A percentile compares a stretch with the other conserved stretches of the same genome.
Conservation (phyloP, 2,797 vertebrate species). For the Gymnocypris eckloni region DNA sequence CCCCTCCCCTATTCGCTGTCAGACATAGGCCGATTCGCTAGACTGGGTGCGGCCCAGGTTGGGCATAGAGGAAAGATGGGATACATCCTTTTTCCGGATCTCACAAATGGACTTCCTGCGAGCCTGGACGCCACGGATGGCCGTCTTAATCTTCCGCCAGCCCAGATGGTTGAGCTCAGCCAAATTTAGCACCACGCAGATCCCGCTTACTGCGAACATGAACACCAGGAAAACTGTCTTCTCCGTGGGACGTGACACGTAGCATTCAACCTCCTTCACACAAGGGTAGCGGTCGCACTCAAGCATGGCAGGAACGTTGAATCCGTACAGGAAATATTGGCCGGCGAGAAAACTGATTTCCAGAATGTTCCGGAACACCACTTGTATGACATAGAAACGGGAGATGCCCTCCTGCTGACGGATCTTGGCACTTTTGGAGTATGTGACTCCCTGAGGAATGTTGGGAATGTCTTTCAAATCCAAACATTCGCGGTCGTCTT, state of each 20-base stretch:
- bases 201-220: slow-evolving; percentile 93
- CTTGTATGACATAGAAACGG: slow-evolving; percentile 90
- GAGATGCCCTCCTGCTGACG: slow-evolving; percentile 87
- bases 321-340: slow-evolving; percentile 91
- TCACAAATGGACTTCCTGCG: slow-evolving; percentile 85
- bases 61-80: slow-evolving; percentile 79
- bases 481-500: slow-evolving; percentile 81
- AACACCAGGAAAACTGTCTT: slow-evolving; percentile 91
- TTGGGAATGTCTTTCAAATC: slow-evolving; percentile 83
- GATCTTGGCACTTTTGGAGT: slow-evolving; percentile 81
- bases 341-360: slow-evolving; percentile 89
- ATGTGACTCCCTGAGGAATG: slow-evolving; percentile 71
- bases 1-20: slow-evolving; percentile 73
- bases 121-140: slow-evolving; percentile 83
- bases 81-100: slow-evolving; percentile 83
- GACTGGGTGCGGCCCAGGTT: slow-evolving; percentile 88
- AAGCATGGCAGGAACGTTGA: slow-evolving; percentile 86
- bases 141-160: slow-evolving; percentile 89
- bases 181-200: slow-evolving; percentile 90
- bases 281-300: slow-evolving; percentile 90
- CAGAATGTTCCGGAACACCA: slow-evolving; percentile 88
- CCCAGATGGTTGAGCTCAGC: slow-evolving; percentile 93
- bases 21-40: slow-evolving; percentile 90
- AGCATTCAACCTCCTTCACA: slow-evolving; percentile 91
- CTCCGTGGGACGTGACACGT: slow-evolving; percentile 90